Evolutionary conservation across 1,140 invertebrate species (phyloP).

Genomic region (Portunus trituberculatus): DNA sequence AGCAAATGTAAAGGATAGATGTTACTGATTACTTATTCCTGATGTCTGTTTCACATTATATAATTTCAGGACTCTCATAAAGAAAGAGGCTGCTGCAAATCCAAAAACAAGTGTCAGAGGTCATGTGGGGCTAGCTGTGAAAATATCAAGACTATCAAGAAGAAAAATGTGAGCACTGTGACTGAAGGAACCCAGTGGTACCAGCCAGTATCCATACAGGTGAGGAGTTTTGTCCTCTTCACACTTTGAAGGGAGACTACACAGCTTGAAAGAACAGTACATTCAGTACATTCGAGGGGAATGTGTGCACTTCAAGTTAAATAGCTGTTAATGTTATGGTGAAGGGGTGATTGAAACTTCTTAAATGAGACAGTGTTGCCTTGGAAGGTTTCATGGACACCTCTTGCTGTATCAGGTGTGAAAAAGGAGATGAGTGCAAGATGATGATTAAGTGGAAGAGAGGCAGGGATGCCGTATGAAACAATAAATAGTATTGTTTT

Average conservation of each 20-base stretch:
- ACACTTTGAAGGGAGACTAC: too few relatives aligned
- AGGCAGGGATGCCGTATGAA: too few relatives aligned
- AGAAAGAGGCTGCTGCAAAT: conserved; percentile 4
- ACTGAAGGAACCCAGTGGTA: conserved; percentile 63
- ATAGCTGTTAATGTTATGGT: background rate
- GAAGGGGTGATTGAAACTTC: too few relatives aligned
- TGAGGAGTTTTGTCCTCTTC: background rate
- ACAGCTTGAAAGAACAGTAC: background rate
- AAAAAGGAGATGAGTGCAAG: too few relatives aligned
- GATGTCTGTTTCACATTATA: background rate
- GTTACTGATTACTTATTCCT: background rate
- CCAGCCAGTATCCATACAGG: conserved; percentile 50
- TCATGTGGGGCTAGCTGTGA: conserved; percentile 17
- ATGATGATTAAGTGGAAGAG: too few relatives aligned
- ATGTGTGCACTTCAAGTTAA: too few relatives aligned
- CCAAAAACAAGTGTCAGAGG: conserved; percentile 30
- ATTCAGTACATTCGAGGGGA: too few relatives aligned
- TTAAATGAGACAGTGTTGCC: too few relatives aligned
- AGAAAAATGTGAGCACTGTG: background rate
- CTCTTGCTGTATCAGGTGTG: too few relatives aligned
- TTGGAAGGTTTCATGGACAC: too few relatives aligned
- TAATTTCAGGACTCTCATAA: conserved; percentile 60
- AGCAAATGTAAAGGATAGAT: too few relatives aligned
- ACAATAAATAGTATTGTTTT: background rate
- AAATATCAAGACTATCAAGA: background rate